A percentile compares a stretch with the other conserved stretches of the same genome.
These are phyloP conservation scores for Cololabis saira DNA, from an alignment of 2,113 vertebrate genomes.

Conservation along the genomic window DNA sequence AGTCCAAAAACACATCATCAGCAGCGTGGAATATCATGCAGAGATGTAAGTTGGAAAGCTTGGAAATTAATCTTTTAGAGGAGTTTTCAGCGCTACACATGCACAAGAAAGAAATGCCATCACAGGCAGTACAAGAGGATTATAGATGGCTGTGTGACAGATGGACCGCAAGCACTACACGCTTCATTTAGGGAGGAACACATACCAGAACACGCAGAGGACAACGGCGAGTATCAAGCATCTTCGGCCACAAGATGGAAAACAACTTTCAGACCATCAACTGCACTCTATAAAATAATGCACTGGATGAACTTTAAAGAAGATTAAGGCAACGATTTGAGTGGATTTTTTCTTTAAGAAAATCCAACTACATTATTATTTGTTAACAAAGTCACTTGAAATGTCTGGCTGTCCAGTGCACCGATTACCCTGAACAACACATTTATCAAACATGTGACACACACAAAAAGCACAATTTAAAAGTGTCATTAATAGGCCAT, in stretches of 20 bases:
- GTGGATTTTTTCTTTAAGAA: too few species aligned
- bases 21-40: constrained; percentile 20
- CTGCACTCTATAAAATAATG: too few species aligned
- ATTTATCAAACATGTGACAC: too few species aligned
- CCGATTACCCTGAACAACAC: too few species aligned
- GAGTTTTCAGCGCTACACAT: constrained; percentile 6
- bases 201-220: neutral
- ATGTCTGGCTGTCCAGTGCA: too few species aligned
- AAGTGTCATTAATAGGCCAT: too few species aligned
- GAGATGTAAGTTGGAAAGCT: constrained; percentile 34
- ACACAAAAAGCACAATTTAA: too few species aligned
- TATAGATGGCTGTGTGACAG: constrained; percentile 34
- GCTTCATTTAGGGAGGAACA: constrained; percentile 3
- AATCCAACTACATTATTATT: too few species aligned
- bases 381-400: too few species aligned
- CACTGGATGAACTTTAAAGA: too few species aligned
- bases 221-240: constrained; percentile 20
- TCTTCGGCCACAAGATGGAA: constrained; percentile 19
- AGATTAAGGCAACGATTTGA: too few species aligned
- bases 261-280: constrained; percentile 22
- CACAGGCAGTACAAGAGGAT: constrained; percentile 36
- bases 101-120: constrained; percentile 17
- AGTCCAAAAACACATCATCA: constrained; percentile 22
- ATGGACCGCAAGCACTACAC: constrained; percentile 30
- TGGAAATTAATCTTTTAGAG: constrained; percentile 26